A percentile compares a stretch with the other conserved stretches of the same genome.
phyloP scores from a whole-genome alignment of 2,888 invertebrate genomes.

The Ornithoptera priamus region DNA sequence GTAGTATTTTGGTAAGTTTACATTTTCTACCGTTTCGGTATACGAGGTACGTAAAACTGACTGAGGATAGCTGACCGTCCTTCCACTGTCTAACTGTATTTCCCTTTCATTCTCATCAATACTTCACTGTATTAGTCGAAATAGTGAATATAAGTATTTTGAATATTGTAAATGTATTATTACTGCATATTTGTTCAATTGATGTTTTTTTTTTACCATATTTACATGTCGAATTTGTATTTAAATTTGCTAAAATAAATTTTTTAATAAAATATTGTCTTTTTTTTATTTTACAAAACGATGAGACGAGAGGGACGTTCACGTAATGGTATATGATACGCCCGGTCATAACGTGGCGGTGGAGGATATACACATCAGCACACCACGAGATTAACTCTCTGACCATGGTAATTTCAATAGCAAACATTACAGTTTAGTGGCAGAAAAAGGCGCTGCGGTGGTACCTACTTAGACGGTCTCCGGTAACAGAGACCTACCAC shows the following conservation, averaged over 20 bases:
- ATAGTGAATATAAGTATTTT: conserved; percentile 15
- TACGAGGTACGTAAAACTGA: conserved; percentile 27
- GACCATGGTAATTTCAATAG: no score
- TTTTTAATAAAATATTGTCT: conserved; percentile 41
- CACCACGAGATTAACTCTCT: no score
- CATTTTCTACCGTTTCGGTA: conserved; percentile 13
- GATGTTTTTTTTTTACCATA: conserved; percentile 51
- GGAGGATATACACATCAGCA: no score
- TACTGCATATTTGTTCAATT: conserved; percentile 28
- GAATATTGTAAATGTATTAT: conserved; percentile 42
- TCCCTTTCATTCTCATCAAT: conserved; percentile 3
- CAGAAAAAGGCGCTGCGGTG: no score
- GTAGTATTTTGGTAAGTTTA: conserved; percentile 27
- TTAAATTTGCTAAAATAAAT: conserved; percentile 72
- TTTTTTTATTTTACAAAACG: conserved; percentile 1
- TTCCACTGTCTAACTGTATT: conserved; percentile 13
- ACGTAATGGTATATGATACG: no score
- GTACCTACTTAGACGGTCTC: no score
- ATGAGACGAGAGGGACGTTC: no score
- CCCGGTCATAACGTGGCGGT: no score
- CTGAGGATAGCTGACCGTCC: conserved; percentile 34
- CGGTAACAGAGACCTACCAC: no score
- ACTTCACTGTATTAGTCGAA: conserved; percentile 10
- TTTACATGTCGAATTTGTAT: conserved; percentile 67
- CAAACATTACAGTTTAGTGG: no score